Base-by-base conservation (phyloP, 2,113 vertebrate species). In the Nipponia nippon region DNA sequence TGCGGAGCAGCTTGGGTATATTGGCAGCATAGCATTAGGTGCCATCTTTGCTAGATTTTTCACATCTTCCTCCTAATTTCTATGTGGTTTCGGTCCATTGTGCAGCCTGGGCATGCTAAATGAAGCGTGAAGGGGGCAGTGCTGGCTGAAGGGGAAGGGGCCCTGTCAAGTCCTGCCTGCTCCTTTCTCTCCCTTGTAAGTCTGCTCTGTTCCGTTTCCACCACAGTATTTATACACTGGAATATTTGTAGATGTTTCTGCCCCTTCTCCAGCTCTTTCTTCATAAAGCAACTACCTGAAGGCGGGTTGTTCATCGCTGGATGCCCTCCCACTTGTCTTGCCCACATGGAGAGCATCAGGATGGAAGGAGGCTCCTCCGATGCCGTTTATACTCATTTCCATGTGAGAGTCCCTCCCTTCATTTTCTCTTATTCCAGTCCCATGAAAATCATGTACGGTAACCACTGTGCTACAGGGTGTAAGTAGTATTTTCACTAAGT, bases 31-130 rank as follows among this genome's bases (percentile, higher is more conserved):
- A 46, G 29, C 30, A 62, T 66, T 90, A 62, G 34, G 34, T 62
- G 34, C 34, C 30, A 32, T 44, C 27, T 47, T 75, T 36, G 23
- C 30, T 62, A 44, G 36, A 32, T 78, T 85, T 73, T 85, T 52
- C 53, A 78, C 52, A 62, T 61, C 34, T 73, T 77, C 50, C 46
- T 90, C 36, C 25, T 55, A 22, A 58, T 79, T 88, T 79, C 42
- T 25, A 0, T 7, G 32, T 7, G 3, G 20, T 65, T 81, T 66
- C 2, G 2, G 40, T 36, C 55, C 7, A 0, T 46, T 76, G 18
- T 53, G 27, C 47, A 82, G 38, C 34, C 47, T 59, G 21, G 29
- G 5, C 13, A 15, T 25, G 13, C 11, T 76, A 69, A 87, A 50
- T 25, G 72, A 61, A 77, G 8, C 1, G 6, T 25, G 49, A 89